Percentiles rank a stretch among this genome's conserved stretches.
These are phyloP conservation scores for Hemaris fuciformis DNA, from an alignment of 2,888 invertebrate species.

Conservation along the genomic window DNA sequence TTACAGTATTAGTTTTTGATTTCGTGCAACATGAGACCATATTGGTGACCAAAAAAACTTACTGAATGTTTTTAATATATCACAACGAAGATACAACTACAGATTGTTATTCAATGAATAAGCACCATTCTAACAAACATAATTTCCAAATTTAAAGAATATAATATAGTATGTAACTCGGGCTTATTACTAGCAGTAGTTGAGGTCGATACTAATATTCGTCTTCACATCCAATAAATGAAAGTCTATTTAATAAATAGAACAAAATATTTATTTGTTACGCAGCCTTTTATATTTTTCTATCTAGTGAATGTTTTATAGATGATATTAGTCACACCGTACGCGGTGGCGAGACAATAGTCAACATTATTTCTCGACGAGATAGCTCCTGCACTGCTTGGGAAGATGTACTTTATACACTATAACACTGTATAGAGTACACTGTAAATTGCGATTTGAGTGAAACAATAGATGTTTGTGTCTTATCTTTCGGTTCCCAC, in stretches of 20 bases:
- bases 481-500: constrained; percentile 67
- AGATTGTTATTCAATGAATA: too few relatives aligned
- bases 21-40: too few relatives aligned
- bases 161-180: too few relatives aligned
- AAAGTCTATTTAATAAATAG: background rate
- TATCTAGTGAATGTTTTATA: background rate
- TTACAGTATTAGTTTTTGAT: too few relatives aligned
- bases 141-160: too few relatives aligned
- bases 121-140: too few relatives aligned
- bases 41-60: too few relatives aligned
- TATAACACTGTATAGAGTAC: background rate
- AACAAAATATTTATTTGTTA: background rate
- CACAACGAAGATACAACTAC: too few relatives aligned
- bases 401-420: background rate
- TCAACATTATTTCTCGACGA: background rate
- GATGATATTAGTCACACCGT: background rate
- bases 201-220: too few relatives aligned
- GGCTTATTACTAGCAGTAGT: too few relatives aligned
- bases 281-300: background rate
- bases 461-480: constrained; percentile 64
- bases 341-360: background rate
- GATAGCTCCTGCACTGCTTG: background rate
- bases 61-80: too few relatives aligned
- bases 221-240: background rate
- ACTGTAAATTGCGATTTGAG: constrained; percentile 19